Conservation (phyloP, 2,888 invertebrate genomes). For the Melikaiella ostensackeni region DNA sequence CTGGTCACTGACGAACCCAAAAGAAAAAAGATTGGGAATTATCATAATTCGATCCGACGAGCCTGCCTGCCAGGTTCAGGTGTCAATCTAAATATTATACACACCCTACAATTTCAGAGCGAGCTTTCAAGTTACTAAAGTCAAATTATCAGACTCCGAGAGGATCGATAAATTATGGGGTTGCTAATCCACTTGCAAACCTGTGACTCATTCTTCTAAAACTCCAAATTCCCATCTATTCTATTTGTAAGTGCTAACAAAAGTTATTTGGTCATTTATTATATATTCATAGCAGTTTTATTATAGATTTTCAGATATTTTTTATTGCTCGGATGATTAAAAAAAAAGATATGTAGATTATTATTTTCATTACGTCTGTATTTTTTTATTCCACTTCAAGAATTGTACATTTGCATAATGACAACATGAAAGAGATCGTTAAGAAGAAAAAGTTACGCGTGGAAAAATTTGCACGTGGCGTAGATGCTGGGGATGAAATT, state of each 20-base stretch:
- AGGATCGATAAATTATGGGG: conserved; percentile 36
- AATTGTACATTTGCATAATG: not conserved
- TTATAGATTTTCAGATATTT: not conserved
- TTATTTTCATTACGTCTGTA: not conserved
- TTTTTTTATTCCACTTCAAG: not conserved
- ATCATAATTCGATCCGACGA: conserved; percentile 66
- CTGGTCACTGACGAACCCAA: conserved; percentile 26
- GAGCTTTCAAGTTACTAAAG: conserved; percentile 15
- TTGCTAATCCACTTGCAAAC: conserved; percentile 2
- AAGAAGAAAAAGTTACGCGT: conserved; percentile 37
- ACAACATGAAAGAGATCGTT: not conserved
- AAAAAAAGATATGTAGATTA: not conserved
- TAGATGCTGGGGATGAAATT: conserved; percentile 57
- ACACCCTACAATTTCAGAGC: conserved; percentile 20
- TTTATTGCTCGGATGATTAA: not conserved
- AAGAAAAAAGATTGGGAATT: conserved; percentile 59
- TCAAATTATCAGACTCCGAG: conserved; percentile 17
- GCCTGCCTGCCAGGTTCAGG: conserved; percentile 47
- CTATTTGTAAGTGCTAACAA: not conserved
- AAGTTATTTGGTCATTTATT: not conserved
- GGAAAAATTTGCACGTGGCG: conserved; percentile 39
- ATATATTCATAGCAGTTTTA: not conserved
- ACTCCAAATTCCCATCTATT: not conserved
- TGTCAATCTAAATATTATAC: conserved; percentile 58
- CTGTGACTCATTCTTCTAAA: conserved; percentile 9